Base-by-base conservation (phyloP, 2,113 vertebrate species). In the Perca fluviatilis region DNA sequence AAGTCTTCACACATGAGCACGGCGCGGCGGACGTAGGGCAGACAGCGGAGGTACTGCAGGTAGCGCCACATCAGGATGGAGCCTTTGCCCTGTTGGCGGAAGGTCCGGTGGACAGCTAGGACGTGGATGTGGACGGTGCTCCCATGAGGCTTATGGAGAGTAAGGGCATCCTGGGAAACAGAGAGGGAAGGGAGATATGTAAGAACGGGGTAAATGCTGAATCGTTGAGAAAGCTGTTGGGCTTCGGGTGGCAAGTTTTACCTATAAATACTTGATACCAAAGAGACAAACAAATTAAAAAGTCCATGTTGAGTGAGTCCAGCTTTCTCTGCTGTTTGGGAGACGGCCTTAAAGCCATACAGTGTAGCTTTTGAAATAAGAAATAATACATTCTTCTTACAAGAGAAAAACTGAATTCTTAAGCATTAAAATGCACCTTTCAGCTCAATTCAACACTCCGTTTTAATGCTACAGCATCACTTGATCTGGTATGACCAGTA, bases 1-100 rank as follows among this genome's bases (percentile, higher is more conserved):
- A 93, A 90, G 0, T 92, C 93, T 67, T 98, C 93, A 0, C 97
- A 97, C 97, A 97, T 98, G 87, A 98, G 96, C 60, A 94, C 86
- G 0, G 96, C 97, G 0, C 95, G 93, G 12, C 93, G 96, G 74
- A 96, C 92, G 0, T 85, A 92, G 0, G 94, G 95, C 91, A 95
- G 93, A 82, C 95, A 86, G 3, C 95, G 96, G 86, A 97, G 95
- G 93, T 96, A 87, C 88, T 95, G 96, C 87, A 98, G 95, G 93
- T 97, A 97, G 3, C 96, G 93, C 97, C 97, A 97, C 91, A 98
- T 93, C 40, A 98, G 94, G 77, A 96, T 89, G 76, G 96, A 95
- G 87, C 98, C 97, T 89, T 96, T 97, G 81, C 98, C 97, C 90
- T 98, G 97, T 88, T 97, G 96, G 14, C 96, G 95, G 87, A 94